Percentiles rank a stretch among this genome's conserved stretches.
phyloP scores from a whole-genome alignment of 1,140 invertebrate genomes.

The Drosophila baimaii region DNA sequence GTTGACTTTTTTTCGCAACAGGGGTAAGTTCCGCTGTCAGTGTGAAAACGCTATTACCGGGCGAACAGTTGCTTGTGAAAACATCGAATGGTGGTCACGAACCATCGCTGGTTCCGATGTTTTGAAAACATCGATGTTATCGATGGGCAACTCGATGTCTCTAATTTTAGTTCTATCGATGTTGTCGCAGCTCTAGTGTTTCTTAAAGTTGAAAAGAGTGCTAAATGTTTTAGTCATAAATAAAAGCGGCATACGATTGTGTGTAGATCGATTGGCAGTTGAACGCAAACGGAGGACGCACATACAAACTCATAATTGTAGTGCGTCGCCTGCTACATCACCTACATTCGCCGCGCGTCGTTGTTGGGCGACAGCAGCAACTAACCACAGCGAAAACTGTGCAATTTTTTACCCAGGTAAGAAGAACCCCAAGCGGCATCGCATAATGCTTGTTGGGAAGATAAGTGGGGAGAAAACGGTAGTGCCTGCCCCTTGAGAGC shows the following conservation, averaged over 20 bases:
- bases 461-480: not conserved
- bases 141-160: too few relatives aligned
- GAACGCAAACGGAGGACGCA: not conserved
- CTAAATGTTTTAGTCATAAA: slow-evolving; percentile 12
- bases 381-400: slow-evolving; percentile 9
- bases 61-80: too few relatives aligned
- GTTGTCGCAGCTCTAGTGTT: too few relatives aligned
- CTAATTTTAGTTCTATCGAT: too few relatives aligned
- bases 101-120: too few relatives aligned
- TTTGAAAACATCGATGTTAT: too few relatives aligned
- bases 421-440: not conserved
- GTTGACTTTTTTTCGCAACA: too few relatives aligned
- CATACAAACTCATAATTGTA: slow-evolving; percentile 20
- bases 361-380: slow-evolving; percentile 20
- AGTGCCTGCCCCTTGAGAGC: not conserved
- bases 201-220: slow-evolving; percentile 11
- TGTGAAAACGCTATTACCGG: too few relatives aligned
- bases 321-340: slow-evolving; percentile 53
- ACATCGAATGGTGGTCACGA: too few relatives aligned
- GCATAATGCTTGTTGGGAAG: not conserved
- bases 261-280: not conserved
- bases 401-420: slow-evolving; percentile 53
- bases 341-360: slow-evolving; percentile 38
- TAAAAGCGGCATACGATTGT: slow-evolving; percentile 9
- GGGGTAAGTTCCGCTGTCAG: too few relatives aligned